Conservation (phyloP, 1,140 invertebrate genomes). For the Aradophagus sp. region DNA sequence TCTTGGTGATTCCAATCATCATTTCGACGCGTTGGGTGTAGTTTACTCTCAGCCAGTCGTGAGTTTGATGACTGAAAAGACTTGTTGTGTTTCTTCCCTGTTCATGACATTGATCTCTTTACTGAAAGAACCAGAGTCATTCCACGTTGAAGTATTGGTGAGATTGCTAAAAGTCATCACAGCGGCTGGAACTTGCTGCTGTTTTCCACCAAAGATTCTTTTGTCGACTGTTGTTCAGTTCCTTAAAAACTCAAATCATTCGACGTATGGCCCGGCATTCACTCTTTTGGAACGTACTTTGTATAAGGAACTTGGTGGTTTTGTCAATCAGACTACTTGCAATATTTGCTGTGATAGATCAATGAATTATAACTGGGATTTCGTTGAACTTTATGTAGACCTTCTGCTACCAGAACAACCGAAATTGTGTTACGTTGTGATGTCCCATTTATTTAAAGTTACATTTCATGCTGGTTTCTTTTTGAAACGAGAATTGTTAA, state of each 20-base stretch:
- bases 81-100: conserved; percentile 77
- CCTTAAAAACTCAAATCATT: conserved; percentile 63
- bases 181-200: conserved; percentile 79
- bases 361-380: conserved; percentile 75
- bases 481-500: conserved; percentile 77
- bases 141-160: conserved; percentile 69
- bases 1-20: conserved; percentile 75
- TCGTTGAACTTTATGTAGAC: conserved; percentile 77
- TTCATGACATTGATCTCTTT: conserved; percentile 77
- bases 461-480: conserved; percentile 75
- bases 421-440: conserved; percentile 76
- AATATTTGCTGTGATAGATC: conserved; percentile 55
- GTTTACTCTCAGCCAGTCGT: conserved; percentile 65
- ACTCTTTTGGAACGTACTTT: conserved; percentile 77
- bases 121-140: conserved; percentile 71
- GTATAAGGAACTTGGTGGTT: conserved; percentile 77
- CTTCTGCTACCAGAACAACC: conserved; percentile 76
- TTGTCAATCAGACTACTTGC: conserved; percentile 59
- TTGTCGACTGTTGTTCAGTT: conserved; percentile 68
- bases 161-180: conserved; percentile 77
- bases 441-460: conserved; percentile 78
- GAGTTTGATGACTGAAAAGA: conserved; percentile 45
- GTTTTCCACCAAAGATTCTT: conserved; percentile 76
- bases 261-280: conserved; percentile 65
- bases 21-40: conserved; percentile 75